Conservation (phyloP, 1,140 invertebrate species). For the Carcinoscorpius rotundicauda region DNA sequence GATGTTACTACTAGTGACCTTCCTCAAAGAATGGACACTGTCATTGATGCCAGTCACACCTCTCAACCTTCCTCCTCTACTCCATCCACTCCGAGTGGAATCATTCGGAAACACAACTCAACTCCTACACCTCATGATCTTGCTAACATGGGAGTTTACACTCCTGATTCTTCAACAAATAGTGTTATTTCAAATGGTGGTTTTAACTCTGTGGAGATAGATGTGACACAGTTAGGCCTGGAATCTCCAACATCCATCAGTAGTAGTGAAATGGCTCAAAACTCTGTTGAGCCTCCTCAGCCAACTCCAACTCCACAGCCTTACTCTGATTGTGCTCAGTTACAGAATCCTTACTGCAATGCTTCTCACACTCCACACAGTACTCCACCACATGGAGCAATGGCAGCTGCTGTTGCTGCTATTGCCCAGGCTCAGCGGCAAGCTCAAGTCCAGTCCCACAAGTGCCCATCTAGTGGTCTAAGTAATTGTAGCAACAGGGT, state of each 20-base stretch:
- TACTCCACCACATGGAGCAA: slow-evolving; percentile 1
- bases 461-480: not conserved
- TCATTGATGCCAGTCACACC: not conserved
- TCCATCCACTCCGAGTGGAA: slow-evolving; percentile 11
- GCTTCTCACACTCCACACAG: no score
- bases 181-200: slow-evolving; percentile 56
- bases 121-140: slow-evolving; percentile 33
- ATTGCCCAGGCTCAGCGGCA: slow-evolving; percentile 19
- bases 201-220: slow-evolving; percentile 60
- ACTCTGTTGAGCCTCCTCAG: slow-evolving; percentile 30
- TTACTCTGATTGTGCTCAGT: slow-evolving; percentile 35
- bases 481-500: not conserved
- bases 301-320: slow-evolving; percentile 43
- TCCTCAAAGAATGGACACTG: not conserved
- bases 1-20: not conserved
- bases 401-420: slow-evolving; percentile 16
- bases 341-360: slow-evolving; percentile 6
- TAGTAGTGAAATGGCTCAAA: slow-evolving; percentile 58
- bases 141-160: slow-evolving; percentile 66
- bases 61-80: not conserved
- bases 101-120: slow-evolving; percentile 11
- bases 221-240: slow-evolving; percentile 64
- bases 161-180: slow-evolving; percentile 68
- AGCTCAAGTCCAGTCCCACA: slow-evolving; percentile 3
- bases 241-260: slow-evolving; percentile 78